phyloP scores from a whole-genome alignment of 2,888 invertebrate genomes.

The Drosophila yooni region DNA sequence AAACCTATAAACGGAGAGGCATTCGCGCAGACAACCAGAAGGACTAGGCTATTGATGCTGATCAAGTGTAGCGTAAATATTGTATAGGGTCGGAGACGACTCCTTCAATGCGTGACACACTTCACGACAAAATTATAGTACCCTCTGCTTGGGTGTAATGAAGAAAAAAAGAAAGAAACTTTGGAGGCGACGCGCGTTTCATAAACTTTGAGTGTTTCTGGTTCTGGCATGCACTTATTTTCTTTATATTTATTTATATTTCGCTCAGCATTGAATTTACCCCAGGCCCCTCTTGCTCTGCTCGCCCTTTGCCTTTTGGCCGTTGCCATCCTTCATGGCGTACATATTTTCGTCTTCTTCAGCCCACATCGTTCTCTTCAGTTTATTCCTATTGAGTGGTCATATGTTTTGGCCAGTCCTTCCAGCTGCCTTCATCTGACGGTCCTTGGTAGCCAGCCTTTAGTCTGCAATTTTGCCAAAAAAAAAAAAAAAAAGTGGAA shows the following conservation, averaged over 20 bases:
- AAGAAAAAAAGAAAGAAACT: conserved; percentile 51
- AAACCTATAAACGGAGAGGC: background rate
- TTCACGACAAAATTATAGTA: background rate
- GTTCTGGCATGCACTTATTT: conserved; percentile 77
- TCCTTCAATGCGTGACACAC: conserved; percentile 1
- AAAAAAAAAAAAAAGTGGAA: conserved; percentile 2
- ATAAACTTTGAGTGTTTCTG: conserved; percentile 81
- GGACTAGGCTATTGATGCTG: background rate
- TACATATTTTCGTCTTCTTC: conserved; percentile 53
- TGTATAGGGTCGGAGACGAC: background rate
- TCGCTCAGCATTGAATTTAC: conserved; percentile 53
- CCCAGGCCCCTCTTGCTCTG: background rate
- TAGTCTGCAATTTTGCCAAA: conserved; percentile 34
- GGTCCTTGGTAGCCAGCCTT: conserved; percentile 27
- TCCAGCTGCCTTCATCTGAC: conserved; percentile 48
- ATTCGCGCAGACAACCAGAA: background rate
- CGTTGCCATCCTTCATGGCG: conserved; percentile 37
- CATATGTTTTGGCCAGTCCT: conserved; percentile 59
- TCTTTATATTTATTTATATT: conserved; percentile 77
- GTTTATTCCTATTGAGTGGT: conserved; percentile 70
- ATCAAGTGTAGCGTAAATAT: conserved; percentile 1
- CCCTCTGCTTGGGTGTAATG: conserved; percentile 2
- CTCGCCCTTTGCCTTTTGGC: conserved; percentile 19
- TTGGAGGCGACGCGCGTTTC: conserved; percentile 78
- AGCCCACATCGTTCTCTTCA: conserved; percentile 10